phyloP scores from a whole-genome alignment of 2,113 vertebrate genomes.

The Cricetomys ansorgei region DNA sequence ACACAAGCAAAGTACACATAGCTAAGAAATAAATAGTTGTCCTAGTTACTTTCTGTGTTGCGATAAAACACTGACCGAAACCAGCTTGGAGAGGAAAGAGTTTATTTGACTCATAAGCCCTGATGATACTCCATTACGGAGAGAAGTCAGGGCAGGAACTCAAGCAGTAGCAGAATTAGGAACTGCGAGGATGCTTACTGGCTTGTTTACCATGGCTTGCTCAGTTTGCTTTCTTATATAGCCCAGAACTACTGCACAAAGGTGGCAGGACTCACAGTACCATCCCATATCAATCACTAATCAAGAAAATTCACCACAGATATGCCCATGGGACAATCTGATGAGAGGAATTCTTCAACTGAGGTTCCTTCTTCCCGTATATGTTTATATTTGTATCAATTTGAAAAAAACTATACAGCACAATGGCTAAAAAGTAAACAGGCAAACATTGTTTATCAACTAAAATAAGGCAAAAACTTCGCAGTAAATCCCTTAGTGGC shows the following conservation, averaged over 20 bases:
- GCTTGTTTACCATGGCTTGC: neutral
- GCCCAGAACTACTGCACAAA: neutral
- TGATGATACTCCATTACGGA: neutral
- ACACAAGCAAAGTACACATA: neutral
- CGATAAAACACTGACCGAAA: neutral
- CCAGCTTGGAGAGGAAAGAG: too few relatives aligned
- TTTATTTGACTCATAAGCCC: neutral
- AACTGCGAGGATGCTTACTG: neutral
- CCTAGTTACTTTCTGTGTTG: neutral
- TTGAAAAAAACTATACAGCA: neutral
- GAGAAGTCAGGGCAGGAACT: neutral
- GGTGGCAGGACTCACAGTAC: neutral
- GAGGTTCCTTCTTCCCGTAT: neutral
- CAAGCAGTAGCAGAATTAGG: neutral
- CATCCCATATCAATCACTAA: neutral
- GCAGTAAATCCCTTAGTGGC: neutral
- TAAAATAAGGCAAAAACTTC: neutral
- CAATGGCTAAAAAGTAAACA: neutral
- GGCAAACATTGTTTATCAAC: neutral
- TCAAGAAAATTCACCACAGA: neutral
- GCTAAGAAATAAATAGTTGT: neutral
- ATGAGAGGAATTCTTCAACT: neutral
- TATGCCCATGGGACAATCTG: neutral
- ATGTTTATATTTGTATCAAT: neutral
- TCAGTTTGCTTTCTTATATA: neutral